Conservation (phyloP, 2,888 invertebrate species). For the Noctua janthina region DNA sequence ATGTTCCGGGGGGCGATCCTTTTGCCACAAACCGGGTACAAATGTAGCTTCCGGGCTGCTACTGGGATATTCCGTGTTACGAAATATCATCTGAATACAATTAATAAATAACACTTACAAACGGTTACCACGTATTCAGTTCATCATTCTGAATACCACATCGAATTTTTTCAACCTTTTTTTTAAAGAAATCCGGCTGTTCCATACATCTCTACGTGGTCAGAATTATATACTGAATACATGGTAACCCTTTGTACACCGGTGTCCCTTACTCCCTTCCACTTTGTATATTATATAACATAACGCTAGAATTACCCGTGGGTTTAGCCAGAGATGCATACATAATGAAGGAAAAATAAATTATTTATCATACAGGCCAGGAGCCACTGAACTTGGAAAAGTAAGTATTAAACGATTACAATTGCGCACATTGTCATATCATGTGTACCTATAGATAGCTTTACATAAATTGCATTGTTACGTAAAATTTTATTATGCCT, state of each 20-base stretch:
- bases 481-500: slow-evolving; percentile 15
- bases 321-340: background rate
- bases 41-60: no score
- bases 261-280: background rate
- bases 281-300: background rate
- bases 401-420: slow-evolving; percentile 1
- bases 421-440: slow-evolving; percentile 15
- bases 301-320: background rate
- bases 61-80: background rate
- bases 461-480: slow-evolving; percentile 37
- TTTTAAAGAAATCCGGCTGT: background rate
- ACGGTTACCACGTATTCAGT: background rate
- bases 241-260: background rate
- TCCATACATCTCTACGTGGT: no score
- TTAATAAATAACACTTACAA: background rate
- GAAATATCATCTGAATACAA: slow-evolving; percentile 7
- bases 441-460: background rate
- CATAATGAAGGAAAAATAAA: background rate
- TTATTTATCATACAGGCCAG: slow-evolving; percentile 2
- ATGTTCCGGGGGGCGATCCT: no score
- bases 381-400: slow-evolving; percentile 35
- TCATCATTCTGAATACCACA: background rate
- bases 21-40: no score
- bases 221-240: no score
- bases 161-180: background rate